Evolutionary conservation across 2,113 vertebrate species (phyloP).

Genomic region (Conger conger): DNA sequence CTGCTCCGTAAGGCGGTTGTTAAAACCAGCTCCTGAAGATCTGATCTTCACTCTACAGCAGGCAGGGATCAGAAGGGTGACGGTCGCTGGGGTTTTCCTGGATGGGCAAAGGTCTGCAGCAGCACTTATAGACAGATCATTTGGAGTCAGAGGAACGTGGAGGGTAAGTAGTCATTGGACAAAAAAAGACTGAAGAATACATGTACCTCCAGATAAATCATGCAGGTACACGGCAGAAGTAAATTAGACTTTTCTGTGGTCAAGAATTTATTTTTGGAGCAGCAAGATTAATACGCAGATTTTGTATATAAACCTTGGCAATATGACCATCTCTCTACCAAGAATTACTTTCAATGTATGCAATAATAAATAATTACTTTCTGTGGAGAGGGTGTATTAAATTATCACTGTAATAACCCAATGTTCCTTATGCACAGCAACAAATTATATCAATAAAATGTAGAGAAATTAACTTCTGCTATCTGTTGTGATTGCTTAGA

Average conservation of each 20-base stretch:
- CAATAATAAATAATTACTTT: background rate
- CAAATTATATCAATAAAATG: no score
- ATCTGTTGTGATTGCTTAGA: no score
- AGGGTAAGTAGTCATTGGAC: background rate
- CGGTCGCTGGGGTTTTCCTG: conserved; percentile 1
- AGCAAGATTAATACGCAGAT: no score
- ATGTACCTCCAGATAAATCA: no score
- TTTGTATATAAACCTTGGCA: no score
- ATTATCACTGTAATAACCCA: background rate
- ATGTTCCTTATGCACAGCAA: background rate
- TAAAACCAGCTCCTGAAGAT: conserved; percentile 39
- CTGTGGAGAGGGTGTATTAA: background rate
- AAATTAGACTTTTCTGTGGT: no score
- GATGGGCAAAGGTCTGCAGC: conserved; percentile 23
- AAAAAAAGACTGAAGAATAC: no score
- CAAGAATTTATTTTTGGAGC: no score
- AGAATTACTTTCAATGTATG: background rate
- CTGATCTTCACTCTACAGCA: conserved; percentile 22
- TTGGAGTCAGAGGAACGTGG: conserved; percentile 22
- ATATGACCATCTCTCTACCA: background rate
- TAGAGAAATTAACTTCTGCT: no score
- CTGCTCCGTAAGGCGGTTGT: conserved; percentile 34
- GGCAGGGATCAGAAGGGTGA: conserved; percentile 21
- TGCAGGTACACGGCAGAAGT: no score
- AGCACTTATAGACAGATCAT: background rate